These are phyloP conservation scores for Xiphophorus hellerii DNA, from an alignment of 2,113 vertebrate genomes.

Conservation along the genomic window DNA sequence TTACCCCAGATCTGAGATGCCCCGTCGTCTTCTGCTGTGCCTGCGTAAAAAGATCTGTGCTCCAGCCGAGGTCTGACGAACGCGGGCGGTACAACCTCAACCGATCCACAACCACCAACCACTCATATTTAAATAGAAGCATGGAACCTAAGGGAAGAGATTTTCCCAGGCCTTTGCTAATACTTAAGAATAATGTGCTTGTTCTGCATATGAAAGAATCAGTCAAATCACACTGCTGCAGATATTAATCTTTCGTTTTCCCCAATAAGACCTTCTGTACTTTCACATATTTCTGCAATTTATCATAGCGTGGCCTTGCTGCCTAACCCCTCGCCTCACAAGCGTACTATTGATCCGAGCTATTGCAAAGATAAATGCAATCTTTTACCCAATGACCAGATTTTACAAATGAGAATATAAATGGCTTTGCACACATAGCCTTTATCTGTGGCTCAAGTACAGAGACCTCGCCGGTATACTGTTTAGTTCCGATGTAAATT, in stretches of 20 bases:
- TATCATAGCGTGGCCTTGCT: slow-evolving; percentile 53
- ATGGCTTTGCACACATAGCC: slow-evolving; percentile 21
- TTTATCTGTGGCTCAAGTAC: slow-evolving; percentile 9
- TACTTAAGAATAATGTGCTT: slow-evolving; percentile 27
- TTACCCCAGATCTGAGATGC: slow-evolving; percentile 36
- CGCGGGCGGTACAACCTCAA: slow-evolving; percentile 10
- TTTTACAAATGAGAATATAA: slow-evolving; percentile 53
- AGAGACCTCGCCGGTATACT: background rate
- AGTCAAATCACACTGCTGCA: slow-evolving; percentile 30
- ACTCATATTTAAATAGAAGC: slow-evolving; percentile 24
- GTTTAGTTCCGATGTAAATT: background rate
- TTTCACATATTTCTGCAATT: slow-evolving; percentile 63
- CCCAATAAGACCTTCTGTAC: slow-evolving; percentile 48
- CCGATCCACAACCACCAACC: slow-evolving; percentile 4
- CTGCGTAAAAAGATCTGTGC: slow-evolving; percentile 53
- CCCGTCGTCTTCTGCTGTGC: slow-evolving; percentile 41
- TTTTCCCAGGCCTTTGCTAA: slow-evolving; percentile 21
- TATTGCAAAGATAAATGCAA: slow-evolving; percentile 55
- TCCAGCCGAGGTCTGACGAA: slow-evolving; percentile 20
- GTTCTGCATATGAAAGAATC: slow-evolving; percentile 30
- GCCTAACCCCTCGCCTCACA: slow-evolving; percentile 39
- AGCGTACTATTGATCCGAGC: slow-evolving; percentile 62
- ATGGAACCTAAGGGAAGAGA: slow-evolving; percentile 3
- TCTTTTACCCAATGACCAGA: slow-evolving; percentile 49
- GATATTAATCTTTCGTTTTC: slow-evolving; percentile 46